phyloP scores from a whole-genome alignment of 2,888 invertebrate genomes.

The Stegana nigrithorax region DNA sequence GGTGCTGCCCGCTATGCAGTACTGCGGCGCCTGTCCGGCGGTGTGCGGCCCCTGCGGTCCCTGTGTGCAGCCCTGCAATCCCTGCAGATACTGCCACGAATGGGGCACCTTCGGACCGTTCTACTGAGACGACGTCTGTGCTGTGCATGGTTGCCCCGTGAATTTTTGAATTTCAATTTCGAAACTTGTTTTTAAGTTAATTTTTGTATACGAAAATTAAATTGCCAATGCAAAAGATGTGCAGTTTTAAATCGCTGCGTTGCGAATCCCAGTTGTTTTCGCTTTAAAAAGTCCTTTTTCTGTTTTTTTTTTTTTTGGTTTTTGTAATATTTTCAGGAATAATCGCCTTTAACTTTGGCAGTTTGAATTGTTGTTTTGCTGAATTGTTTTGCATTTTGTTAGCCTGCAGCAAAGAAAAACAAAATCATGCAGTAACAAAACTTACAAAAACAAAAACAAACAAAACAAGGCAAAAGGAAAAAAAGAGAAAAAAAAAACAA shows the following conservation, averaged over 20 bases:
- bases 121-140: conserved; percentile 28
- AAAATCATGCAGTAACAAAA: too few relatives aligned
- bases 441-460: too few relatives aligned
- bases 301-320: not conserved
- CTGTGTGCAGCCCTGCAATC: conserved; percentile 40
- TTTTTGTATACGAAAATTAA: too few relatives aligned
- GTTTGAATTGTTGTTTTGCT: not conserved
- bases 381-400: not conserved
- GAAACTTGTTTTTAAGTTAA: too few relatives aligned
- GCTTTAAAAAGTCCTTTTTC: not conserved
- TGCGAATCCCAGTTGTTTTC: not conserved
- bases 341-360: too few relatives aligned
- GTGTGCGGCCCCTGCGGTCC: conserved; percentile 21
- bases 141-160: not conserved
- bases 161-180: too few relatives aligned
- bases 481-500: too few relatives aligned
- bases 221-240: conserved; percentile 14
- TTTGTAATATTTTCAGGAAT: not conserved
- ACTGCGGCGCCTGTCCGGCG: conserved; percentile 48
- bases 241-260: not conserved
- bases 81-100: conserved; percentile 41
- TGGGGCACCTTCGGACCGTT: conserved; percentile 50
- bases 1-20: conserved; percentile 49
- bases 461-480: too few relatives aligned
- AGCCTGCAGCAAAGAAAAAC: not conserved